Conservation (phyloP, 2,888 invertebrate species). For the Leptopilina myrica region DNA sequence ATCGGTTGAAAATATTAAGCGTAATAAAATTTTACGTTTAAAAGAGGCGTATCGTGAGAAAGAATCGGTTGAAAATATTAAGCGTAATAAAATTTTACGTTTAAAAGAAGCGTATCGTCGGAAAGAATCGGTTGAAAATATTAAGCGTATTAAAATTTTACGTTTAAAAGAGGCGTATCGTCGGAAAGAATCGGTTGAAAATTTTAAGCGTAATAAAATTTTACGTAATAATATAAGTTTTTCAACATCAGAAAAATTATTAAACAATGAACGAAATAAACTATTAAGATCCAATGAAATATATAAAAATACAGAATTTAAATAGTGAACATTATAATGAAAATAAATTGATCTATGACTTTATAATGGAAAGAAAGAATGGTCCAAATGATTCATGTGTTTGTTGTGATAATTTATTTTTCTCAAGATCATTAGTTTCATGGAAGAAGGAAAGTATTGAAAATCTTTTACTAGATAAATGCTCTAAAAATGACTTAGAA, state of each 20-base stretch:
- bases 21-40: neutral
- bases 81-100: neutral
- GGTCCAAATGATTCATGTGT: slow-evolving; percentile 38
- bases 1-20: neutral
- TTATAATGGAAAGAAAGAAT: slow-evolving; percentile 35
- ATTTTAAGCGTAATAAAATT: neutral
- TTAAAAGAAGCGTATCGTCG: neutral
- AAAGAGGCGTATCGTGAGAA: neutral
- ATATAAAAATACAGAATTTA: slow-evolving; percentile 14
- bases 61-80: neutral
- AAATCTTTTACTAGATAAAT: neutral
- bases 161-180: neutral
- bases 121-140: neutral
- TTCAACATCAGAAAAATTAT: neutral
- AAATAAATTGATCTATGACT: slow-evolving; percentile 30
- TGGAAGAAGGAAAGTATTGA: neutral
- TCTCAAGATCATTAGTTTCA: slow-evolving; percentile 21
- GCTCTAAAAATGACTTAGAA: neutral
- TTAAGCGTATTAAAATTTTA: neutral
- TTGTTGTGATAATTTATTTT: slow-evolving; percentile 44
- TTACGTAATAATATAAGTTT: neutral
- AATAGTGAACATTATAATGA: neutral
- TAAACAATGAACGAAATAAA: neutral
- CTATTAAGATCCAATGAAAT: neutral
- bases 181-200: neutral